Evolutionary conservation across 2,113 vertebrate genomes (phyloP).

Genomic region (Sturnira hondurensis): DNA sequence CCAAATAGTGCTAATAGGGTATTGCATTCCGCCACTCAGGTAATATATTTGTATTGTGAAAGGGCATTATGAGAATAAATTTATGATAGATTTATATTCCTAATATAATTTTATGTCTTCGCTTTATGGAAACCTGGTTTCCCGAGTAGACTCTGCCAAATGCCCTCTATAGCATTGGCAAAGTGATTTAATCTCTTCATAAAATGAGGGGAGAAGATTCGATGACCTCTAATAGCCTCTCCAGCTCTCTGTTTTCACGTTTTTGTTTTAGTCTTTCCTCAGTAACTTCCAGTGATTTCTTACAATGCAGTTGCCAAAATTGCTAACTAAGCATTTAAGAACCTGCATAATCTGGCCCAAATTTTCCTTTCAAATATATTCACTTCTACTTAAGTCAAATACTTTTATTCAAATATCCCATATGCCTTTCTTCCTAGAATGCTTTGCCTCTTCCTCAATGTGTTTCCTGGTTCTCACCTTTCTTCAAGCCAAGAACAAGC

Average conservation of each 20-base stretch:
- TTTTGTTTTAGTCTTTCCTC: conserved; percentile 20
- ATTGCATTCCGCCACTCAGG: not conserved
- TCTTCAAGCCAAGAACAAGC: not conserved
- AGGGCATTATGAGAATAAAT: not conserved
- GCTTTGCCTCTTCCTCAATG: not conserved
- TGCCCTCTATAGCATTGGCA: not conserved
- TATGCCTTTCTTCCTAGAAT: not conserved
- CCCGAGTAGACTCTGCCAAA: conserved; percentile 14
- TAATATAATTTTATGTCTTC: conserved; percentile 42
- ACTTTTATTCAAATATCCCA: not conserved
- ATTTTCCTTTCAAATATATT: not conserved
- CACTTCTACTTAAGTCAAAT: not conserved
- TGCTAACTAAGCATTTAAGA: not conserved
- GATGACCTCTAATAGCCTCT: not conserved
- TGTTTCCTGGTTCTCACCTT: not conserved
- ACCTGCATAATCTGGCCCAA: not conserved
- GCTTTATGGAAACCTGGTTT: conserved; percentile 35
- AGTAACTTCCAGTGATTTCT: not conserved
- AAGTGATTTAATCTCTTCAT: not conserved
- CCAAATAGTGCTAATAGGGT: not conserved
- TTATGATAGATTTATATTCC: conserved; percentile 13
- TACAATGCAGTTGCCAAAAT: not conserved
- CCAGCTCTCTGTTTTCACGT: not conserved
- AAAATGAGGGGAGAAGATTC: not conserved
- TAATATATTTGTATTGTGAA: not conserved